These are phyloP conservation scores for Heliconius congener DNA, from an alignment of 1,140 invertebrate species.

Conservation along the genomic window DNA sequence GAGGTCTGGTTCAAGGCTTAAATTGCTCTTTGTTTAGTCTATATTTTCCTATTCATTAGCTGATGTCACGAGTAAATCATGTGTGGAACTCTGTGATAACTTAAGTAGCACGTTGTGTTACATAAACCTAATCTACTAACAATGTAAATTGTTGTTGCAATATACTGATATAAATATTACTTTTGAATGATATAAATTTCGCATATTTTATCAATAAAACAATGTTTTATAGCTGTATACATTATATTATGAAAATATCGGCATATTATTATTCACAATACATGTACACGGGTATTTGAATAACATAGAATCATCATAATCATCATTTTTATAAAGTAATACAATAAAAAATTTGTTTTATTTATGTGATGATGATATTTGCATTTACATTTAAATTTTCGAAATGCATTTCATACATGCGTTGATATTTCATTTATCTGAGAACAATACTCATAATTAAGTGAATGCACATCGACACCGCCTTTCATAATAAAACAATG, in stretches of 20 bases:
- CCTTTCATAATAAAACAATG: constrained; percentile 33
- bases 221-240: too few species aligned
- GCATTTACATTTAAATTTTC: background rate
- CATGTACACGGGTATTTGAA: too few species aligned
- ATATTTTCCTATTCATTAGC: constrained; percentile 33
- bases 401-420: background rate
- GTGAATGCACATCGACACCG: constrained; percentile 26
- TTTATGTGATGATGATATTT: background rate
- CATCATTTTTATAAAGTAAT: background rate
- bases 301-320: background rate
- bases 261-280: too few species aligned
- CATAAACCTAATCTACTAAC: constrained; percentile 6
- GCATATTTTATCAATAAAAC: too few species aligned
- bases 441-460: constrained; percentile 30
- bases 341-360: background rate
- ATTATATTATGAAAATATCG: too few species aligned
- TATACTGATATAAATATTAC: too few species aligned
- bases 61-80: constrained; percentile 30
- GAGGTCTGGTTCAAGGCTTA: constrained; percentile 52
- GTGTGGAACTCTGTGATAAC: constrained; percentile 23
- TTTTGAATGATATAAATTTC: too few species aligned
- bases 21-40: constrained; percentile 34
- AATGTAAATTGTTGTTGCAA: background rate
- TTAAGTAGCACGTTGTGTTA: constrained; percentile 3
- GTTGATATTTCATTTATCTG: constrained; percentile 4